Evolutionary conservation across 2,113 vertebrate species (phyloP), one percentile per base, ranked within the genome.

Genomic region (Chitala chitala): DNA sequence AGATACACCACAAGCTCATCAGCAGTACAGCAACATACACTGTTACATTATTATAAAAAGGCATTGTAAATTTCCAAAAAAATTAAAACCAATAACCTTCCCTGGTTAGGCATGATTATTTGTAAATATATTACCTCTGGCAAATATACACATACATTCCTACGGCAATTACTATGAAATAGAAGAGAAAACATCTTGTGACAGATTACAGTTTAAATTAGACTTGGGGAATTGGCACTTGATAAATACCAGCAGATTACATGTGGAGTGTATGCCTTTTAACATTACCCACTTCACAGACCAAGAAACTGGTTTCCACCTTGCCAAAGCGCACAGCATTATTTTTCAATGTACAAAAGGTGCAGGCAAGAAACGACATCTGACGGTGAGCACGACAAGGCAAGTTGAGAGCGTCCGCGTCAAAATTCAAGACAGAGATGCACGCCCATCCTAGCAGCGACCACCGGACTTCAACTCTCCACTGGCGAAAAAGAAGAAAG

Each of bases 11-110:
- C 65, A 70, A 69, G 26, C 63, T 29, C 10, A 12, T 64, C 50
- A 69, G 65, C 65, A 53, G 24, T 61, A 33, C 64, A 74, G 72
- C 68, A 61, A 58, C 26, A 74, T 74, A 56, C 66, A 74, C 63
- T 68, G 44, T 8, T 58, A 68, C 71, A 70, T 59, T 29, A 26
- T 40, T 53, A 31, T 31, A 38, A 71, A n/a, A 77, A 53, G 36
- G 56, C 17, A 33, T 64, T 48, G 15, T 55, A 29, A 74, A 69
- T 46, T 48, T 38, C 17, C 26, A 26, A n/a, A 24, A 40, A 36
- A 33, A 20, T 22, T 7, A 54, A 7, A 36, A 53, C 55, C 48
- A 77, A 26, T 24, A n/a, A n/a, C 61, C 33, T 17, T 68, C 61
- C 42, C 42, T 31, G 22, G 29, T 38, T 8, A 76, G 10, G 50